A percentile compares a stretch with the other conserved stretches of the same genome.
These are phyloP conservation scores for Eidolon helvum DNA, from an alignment of 2,113 vertebrate genomes.

Conservation along the genomic window DNA sequence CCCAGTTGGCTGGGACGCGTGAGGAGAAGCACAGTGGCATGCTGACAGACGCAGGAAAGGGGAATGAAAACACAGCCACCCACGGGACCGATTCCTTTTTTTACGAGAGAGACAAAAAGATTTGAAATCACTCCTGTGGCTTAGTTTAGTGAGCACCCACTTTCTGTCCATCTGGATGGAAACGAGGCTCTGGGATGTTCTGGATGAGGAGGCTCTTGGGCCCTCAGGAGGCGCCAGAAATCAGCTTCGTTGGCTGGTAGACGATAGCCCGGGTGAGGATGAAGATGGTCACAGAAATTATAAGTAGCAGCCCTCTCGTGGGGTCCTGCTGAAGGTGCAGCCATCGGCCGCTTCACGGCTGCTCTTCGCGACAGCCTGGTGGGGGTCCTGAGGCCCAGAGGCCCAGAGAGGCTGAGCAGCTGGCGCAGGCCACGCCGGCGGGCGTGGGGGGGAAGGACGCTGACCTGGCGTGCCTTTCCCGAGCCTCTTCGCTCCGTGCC, in stretches of 20 bases:
- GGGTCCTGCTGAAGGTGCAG: rapidly evolving
- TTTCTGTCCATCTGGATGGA: neutral
- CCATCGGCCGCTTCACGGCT: rapidly evolving
- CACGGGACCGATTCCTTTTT: neutral
- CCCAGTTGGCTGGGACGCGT: rapidly evolving
- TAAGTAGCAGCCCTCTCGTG: rapidly evolving
- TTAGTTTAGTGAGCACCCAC: neutral
- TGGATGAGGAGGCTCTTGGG: rapidly evolving
- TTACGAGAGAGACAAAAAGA: neutral
- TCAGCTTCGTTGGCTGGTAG: neutral
- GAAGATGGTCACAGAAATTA: rapidly evolving
- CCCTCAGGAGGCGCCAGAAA: rapidly evolving
- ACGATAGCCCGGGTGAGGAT: neutral
- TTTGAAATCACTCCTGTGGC: neutral
- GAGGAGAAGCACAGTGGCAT: neutral
- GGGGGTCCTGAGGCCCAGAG: neutral
- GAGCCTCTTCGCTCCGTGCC: neutral
- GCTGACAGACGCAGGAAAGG: rapidly evolving
- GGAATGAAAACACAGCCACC: rapidly evolving
- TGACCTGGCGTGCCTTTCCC: neutral
- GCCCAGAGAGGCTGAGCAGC: neutral
- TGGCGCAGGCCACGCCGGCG: neutral
- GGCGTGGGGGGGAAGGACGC: no score
- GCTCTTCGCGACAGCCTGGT: rapidly evolving
- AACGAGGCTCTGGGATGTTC: neutral